Evolutionary conservation across 2,113 vertebrate genomes (phyloP), one percentile per base, ranked within the genome.

Genomic region (Lontra canadensis): DNA sequence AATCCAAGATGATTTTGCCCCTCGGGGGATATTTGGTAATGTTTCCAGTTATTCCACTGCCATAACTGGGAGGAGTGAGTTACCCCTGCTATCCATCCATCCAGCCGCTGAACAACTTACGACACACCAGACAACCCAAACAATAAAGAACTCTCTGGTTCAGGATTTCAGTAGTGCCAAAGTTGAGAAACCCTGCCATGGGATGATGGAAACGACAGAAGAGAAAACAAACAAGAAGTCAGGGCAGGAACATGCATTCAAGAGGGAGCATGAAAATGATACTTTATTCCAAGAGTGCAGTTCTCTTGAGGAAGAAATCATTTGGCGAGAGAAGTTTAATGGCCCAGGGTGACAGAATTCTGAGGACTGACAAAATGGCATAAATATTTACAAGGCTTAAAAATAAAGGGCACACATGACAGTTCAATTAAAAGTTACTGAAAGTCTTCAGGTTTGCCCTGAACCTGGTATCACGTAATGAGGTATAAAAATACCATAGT

Each of bases 131-230:
- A 79, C 47, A 89, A 17, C 55, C 6, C 4, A 18, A 96, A 61
- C 49, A 93, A 65, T n/a, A 96, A 85, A 88, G 81, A 90, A 67
- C 59, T 89, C 42, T 61, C 11, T 87, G 39, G 73, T 49, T 93
- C 44, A 95, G 90, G 94, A 85, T 90, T 47, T 90, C 36, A 81
- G 55, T 1, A 73, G 12, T 34, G 36, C 31, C 10, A 14, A 89
- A 73, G 52, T 49, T 95, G 67, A 93, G 78, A 96, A 84, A 91
- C 17, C 6, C 23, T 63, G n/a, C 55, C 55, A 86, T 25, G n/a
- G 25, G 39, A 11, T 89, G 18, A 25, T 73, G 52, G 93, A 96
- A 78, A 80, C 25, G 71, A 76, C 1, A 81, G 49, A 79, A 83
- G 17, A 92, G 29, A 93, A 95, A 88, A 15, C 13, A 85, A 88